phyloP scores from a whole-genome alignment of 2,797 vertebrate species.

The Podarcis siculus region DNA sequence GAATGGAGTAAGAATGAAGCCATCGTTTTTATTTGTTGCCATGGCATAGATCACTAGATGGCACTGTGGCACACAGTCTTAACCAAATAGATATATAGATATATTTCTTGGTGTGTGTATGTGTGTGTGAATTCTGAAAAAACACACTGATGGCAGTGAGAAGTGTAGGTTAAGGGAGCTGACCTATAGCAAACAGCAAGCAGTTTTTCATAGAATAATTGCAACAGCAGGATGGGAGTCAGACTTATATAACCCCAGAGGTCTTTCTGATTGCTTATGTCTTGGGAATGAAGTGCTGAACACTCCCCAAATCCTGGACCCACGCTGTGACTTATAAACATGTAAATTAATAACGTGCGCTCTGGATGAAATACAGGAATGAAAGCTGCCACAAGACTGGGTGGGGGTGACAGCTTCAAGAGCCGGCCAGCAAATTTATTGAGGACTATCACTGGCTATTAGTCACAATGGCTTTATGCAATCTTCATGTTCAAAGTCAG shows the following conservation, averaged over 20 bases:
- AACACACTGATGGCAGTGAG: not conserved
- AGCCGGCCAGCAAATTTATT: no score
- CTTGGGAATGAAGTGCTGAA: not conserved
- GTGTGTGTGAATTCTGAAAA: not conserved
- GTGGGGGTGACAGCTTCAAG: no score
- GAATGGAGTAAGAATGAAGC: not conserved
- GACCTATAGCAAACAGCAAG: not conserved
- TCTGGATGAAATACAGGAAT: not conserved
- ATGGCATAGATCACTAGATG: conserved; percentile 16
- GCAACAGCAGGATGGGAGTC: not conserved
- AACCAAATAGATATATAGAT: no score
- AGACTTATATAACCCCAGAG: not conserved
- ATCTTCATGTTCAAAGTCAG: not conserved
- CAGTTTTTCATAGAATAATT: not conserved
- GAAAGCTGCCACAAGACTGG: not conserved
- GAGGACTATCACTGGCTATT: not conserved
- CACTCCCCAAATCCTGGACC: not conserved
- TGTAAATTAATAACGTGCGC: not conserved
- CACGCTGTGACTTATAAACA: not conserved
- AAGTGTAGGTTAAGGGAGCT: not conserved
- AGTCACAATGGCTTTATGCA: not conserved
- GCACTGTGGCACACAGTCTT: conserved; percentile 10
- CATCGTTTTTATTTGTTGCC: not conserved
- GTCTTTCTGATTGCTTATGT: not conserved
- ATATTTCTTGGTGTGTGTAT: not conserved